Evolutionary conservation across 2,888 invertebrate genomes (phyloP).

Genomic region (Ephialtes manifestator): DNA sequence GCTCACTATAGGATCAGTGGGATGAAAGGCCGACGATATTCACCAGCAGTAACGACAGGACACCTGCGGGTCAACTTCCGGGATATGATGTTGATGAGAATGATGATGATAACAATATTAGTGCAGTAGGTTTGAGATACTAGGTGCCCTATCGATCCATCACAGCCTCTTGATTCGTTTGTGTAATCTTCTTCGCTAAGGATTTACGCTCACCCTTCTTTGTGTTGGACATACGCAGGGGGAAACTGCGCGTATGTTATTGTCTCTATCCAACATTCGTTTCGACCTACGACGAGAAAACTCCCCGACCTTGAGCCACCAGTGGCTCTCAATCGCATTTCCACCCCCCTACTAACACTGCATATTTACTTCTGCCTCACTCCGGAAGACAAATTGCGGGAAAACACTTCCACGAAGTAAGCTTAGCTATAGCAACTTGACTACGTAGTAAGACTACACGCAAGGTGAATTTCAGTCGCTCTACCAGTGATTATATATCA

Average conservation of each 20-base stretch:
- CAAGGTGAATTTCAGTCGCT: not conserved
- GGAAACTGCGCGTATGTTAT: not conserved
- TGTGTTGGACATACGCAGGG: constrained; percentile 20
- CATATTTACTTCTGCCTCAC: constrained; percentile 5
- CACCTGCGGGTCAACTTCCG: constrained; percentile 55
- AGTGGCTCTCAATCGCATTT: constrained; percentile 61
- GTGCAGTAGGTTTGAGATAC: not conserved
- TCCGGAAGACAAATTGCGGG: not conserved
- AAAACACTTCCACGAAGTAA: not conserved
- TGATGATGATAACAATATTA: not conserved
- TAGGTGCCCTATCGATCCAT: constrained; percentile 32
- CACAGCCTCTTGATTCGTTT: constrained; percentile 24
- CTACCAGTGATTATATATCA: not conserved
- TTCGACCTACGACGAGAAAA: constrained; percentile 63
- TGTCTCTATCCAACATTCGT: constrained; percentile 41
- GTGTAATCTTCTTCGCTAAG: not conserved
- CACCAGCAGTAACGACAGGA: constrained; percentile 27
- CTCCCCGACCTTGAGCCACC: constrained; percentile 58
- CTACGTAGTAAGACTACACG: not conserved
- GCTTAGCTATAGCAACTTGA: not conserved
- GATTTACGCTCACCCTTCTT: not conserved
- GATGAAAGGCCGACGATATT: constrained; percentile 39
- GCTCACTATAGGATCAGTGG: constrained; percentile 21
- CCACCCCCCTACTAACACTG: not conserved
- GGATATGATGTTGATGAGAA: constrained; percentile 5